phyloP scores from a whole-genome alignment of 2,113 vertebrate species.

The Agelaius tricolor region DNA sequence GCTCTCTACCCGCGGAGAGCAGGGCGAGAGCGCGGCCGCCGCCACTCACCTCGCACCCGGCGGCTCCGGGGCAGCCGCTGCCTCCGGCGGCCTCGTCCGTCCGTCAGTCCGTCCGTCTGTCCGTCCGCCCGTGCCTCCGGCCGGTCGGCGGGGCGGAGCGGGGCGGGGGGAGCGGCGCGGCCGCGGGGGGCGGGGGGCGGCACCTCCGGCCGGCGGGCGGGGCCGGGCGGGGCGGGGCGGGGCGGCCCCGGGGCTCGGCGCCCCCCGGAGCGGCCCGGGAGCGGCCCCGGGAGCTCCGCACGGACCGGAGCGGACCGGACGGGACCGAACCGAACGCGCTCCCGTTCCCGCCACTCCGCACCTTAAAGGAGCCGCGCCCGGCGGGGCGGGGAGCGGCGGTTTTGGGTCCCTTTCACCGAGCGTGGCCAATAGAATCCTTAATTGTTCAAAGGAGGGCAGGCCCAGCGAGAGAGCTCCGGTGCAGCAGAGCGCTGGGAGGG shows the following conservation, averaged over 20 bases:
- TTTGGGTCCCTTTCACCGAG: neutral
- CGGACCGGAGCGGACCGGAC: no score
- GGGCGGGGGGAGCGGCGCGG: no score
- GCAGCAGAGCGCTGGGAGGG: neutral
- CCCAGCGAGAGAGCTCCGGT: neutral
- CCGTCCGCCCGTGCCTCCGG: neutral
- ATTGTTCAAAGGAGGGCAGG: neutral
- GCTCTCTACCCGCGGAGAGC: neutral
- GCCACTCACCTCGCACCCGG: neutral
- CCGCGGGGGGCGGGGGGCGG: no score
- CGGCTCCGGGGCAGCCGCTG: neutral
- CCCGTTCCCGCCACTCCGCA: neutral
- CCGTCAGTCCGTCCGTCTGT: neutral
- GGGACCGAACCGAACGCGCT: neutral
- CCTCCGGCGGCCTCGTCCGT: neutral
- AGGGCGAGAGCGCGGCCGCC: neutral
- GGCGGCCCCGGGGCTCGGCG: no score
- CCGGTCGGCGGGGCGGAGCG: no score
- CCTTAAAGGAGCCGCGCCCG: slow-evolving; percentile 19
- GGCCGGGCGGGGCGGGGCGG: no score
- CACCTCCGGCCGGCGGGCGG: no score
- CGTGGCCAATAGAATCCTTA: neutral
- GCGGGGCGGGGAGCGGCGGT: no score
- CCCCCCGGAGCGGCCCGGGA: no score
- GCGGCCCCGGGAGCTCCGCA: no score